Evolutionary conservation across 1,140 invertebrate species (phyloP).

Genomic region (Phenacoccus solenopsis): DNA sequence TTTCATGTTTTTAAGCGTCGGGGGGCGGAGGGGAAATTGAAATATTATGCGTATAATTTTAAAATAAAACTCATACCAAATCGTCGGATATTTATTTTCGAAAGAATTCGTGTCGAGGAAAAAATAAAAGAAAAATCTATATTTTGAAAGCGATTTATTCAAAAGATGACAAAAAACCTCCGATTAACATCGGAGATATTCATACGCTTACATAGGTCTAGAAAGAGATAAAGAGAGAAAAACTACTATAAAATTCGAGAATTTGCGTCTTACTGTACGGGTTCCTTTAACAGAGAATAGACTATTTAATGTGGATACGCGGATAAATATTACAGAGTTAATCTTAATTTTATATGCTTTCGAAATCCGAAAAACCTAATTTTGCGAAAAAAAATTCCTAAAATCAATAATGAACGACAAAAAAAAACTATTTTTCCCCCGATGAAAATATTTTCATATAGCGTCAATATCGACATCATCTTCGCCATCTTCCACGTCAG

Average conservation of each 20-base stretch:
- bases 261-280: neutral
- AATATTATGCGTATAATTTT: too few species aligned
- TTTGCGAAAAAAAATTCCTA: neutral
- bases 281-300: neutral
- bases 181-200: neutral
- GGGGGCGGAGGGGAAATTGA: too few species aligned
- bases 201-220: neutral
- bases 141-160: neutral
- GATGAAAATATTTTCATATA: slow-evolving; percentile 42
- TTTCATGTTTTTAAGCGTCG: too few species aligned
- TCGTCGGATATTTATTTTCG: too few species aligned
- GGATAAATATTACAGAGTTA: neutral
- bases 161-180: neutral
- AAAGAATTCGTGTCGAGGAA: too few species aligned
- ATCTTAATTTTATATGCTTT: neutral
- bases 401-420: neutral
- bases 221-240: neutral
- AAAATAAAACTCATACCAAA: too few species aligned
- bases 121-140: neutral
- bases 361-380: neutral
- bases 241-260: neutral
- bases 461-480: slow-evolving; percentile 82
- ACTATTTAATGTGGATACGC: neutral
- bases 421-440: too few species aligned
- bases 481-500: slow-evolving; percentile 45